phyloP scores from a whole-genome alignment of 2,888 invertebrate species.

The Ernsta delagoae region DNA sequence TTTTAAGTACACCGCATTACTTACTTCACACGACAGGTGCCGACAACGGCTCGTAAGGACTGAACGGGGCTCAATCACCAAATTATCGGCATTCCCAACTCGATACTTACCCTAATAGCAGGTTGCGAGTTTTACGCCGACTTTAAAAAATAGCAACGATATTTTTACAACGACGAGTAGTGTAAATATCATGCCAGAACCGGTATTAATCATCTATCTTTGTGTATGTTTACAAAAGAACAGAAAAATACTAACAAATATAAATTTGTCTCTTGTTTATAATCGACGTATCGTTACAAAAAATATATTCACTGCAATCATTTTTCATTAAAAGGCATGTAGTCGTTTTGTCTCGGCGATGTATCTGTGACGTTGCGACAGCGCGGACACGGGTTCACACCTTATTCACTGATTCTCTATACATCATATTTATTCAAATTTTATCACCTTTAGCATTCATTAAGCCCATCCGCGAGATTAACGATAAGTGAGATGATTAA shows the following conservation, averaged over 20 bases:
- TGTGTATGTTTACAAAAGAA: conserved; percentile 19
- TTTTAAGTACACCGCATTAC: conserved; percentile 35
- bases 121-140: conserved; percentile 63
- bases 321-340: conserved; percentile 23
- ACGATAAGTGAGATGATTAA: conserved; percentile 42
- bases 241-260: background rate
- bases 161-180: conserved; percentile 63
- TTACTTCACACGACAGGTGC: conserved; percentile 53
- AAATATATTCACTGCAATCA: conserved; percentile 7
- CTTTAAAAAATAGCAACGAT: conserved; percentile 68
- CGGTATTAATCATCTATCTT: conserved; percentile 34
- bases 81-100: conserved; percentile 72
- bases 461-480: conserved; percentile 42
- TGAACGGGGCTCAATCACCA: conserved; percentile 62
- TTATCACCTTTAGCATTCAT: conserved; percentile 45
- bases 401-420: conserved; percentile 41
- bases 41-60: conserved; percentile 61
- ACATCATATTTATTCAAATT: conserved; percentile 46
- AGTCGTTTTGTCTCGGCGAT: conserved; percentile 29
- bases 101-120: conserved; percentile 66
- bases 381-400: conserved; percentile 39
- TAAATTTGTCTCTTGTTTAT: conserved; percentile 6
- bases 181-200: conserved; percentile 62
- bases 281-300: background rate
- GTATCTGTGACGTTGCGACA: conserved; percentile 36